Percentiles rank a stretch among this genome's conserved stretches.
Conservation (phyloP, 2,113 vertebrate species). For the Pycnonotus jocosus region DNA sequence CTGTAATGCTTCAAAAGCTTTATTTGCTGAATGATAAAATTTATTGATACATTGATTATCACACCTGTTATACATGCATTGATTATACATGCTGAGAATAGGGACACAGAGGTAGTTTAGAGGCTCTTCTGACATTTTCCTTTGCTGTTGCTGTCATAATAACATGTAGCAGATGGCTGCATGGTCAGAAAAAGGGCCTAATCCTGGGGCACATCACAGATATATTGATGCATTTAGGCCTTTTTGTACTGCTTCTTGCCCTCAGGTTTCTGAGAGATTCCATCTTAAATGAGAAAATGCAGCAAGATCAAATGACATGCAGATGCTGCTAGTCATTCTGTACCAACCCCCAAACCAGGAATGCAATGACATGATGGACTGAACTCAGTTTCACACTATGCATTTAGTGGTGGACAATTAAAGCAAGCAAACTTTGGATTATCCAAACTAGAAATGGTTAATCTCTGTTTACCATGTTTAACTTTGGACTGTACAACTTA, state of each 20-base stretch:
- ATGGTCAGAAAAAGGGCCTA: background rate
- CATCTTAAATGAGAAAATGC: background rate
- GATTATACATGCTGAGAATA: background rate
- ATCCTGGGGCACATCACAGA: background rate
- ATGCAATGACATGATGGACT: background rate
- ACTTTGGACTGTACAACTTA: background rate
- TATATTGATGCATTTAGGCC: background rate
- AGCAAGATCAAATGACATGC: background rate
- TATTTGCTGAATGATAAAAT: background rate
- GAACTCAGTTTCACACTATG: background rate
- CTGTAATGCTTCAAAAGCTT: background rate
- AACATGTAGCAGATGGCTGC: background rate
- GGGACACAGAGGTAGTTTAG: background rate
- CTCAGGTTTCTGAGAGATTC: background rate
- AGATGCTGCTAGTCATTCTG: background rate
- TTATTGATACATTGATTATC: background rate
- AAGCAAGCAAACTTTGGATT: background rate
- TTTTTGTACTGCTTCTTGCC: background rate
- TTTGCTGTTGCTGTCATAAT: background rate
- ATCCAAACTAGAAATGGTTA: background rate
- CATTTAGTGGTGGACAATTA: background rate
- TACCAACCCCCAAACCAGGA: background rate
- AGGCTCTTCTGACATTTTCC: background rate
- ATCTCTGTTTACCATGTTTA: background rate
- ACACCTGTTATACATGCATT: too few species aligned